Conservation (phyloP, 1,140 invertebrate species). For the Hypsibius dujardini region DNA sequence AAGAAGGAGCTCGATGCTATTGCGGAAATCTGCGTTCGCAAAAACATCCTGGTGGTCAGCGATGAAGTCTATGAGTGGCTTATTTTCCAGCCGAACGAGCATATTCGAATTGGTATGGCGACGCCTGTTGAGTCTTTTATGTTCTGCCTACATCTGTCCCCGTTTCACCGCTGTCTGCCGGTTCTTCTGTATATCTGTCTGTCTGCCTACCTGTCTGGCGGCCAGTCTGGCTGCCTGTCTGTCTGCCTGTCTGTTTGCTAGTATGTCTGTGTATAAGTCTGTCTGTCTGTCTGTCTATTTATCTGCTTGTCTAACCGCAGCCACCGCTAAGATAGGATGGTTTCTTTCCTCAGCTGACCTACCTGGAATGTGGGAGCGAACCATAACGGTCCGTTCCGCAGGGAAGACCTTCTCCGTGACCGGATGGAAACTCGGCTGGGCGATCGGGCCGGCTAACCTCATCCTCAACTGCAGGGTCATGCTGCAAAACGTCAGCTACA, state of each 20-base stretch:
- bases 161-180: too few species aligned
- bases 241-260: too few species aligned
- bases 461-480: slow-evolving; percentile 63
- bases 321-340: not conserved
- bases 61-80: slow-evolving; percentile 99
- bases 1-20: slow-evolving; percentile 48
- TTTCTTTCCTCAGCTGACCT: slow-evolving; percentile 48
- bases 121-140: not conserved
- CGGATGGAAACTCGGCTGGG: slow-evolving; percentile 74
- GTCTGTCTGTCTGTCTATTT: too few species aligned
- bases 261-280: too few species aligned
- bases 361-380: slow-evolving; percentile 92
- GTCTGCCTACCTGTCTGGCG: too few species aligned
- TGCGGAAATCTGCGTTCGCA: slow-evolving; percentile 69
- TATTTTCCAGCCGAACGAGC: slow-evolving; percentile 63
- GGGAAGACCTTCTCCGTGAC: slow-evolving; percentile 95
- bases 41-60: slow-evolving; percentile 71
- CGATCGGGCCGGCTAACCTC: slow-evolving; percentile 62
- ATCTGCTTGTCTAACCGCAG: too few species aligned
- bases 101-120: slow-evolving; percentile 63
- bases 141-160: too few species aligned
- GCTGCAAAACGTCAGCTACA: slow-evolving; percentile 86
- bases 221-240: too few species aligned
- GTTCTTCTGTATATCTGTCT: too few species aligned
- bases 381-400: slow-evolving; percentile 87